phyloP scores from a whole-genome alignment of 2,797 vertebrate species.

The Melanotaenia parkinsoni region DNA sequence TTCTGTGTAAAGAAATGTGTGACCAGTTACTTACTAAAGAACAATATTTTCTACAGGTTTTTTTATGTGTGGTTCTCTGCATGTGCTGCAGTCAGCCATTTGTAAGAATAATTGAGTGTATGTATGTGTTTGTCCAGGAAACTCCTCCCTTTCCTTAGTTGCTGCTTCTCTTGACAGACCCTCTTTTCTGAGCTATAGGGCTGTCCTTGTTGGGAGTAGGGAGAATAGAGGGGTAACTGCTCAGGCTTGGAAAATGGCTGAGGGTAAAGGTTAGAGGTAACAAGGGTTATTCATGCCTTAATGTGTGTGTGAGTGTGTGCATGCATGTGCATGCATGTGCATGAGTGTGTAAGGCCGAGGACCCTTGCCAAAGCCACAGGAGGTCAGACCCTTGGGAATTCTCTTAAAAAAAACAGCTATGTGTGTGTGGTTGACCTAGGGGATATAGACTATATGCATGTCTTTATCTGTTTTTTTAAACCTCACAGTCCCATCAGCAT shows the following conservation, averaged over 20 bases:
- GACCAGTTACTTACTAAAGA: background rate
- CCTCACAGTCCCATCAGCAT: slow-evolving; percentile 14
- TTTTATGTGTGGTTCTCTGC: background rate
- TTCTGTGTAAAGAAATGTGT: background rate
- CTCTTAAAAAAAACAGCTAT: slow-evolving; percentile 27
- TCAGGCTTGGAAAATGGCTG: slow-evolving; percentile 30
- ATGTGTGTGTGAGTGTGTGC: slow-evolving; percentile 19
- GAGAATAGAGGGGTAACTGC: slow-evolving; percentile 21
- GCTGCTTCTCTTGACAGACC: slow-evolving; percentile 21
- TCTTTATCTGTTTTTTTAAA: slow-evolving; percentile 36
- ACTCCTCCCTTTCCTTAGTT: slow-evolving; percentile 43
- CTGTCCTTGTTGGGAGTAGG: slow-evolving; percentile 40
- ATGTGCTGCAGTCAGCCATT: slow-evolving; percentile 25
- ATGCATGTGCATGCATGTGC: slow-evolving; percentile 3
- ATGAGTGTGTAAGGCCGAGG: accelerated
- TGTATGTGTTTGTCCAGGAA: slow-evolving; percentile 40
- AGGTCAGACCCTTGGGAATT: slow-evolving; percentile 61
- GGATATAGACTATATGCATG: slow-evolving; percentile 45
- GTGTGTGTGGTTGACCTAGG: slow-evolving; percentile 15
- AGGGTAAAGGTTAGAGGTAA: slow-evolving; percentile 69
- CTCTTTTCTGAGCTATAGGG: slow-evolving; percentile 44
- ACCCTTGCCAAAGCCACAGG: slow-evolving; percentile 49
- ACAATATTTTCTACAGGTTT: background rate
- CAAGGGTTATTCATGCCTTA: slow-evolving; percentile 51
- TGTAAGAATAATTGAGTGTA: background rate